A percentile compares a stretch with the other conserved stretches of the same genome.
phyloP scores from a whole-genome alignment of 2,113 vertebrate species.

The Panthera tigris region DNA sequence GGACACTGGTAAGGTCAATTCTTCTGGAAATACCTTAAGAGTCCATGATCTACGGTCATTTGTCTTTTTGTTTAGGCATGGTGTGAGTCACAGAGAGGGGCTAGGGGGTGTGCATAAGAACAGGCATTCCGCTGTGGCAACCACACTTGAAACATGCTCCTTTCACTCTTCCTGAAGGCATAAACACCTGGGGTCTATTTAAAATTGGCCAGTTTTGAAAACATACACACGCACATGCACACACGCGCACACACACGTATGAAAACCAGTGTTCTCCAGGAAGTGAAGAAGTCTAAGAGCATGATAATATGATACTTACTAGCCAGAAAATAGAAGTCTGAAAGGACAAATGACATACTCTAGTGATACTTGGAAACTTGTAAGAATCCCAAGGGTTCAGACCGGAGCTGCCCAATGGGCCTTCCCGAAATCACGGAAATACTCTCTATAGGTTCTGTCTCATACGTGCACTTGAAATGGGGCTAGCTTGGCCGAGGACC shows the following conservation, averaged over 20 bases:
- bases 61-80: neutral
- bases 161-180: neutral
- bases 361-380: neutral
- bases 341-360: neutral
- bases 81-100: neutral
- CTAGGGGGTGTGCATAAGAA: neutral
- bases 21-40: neutral
- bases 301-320: neutral
- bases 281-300: neutral
- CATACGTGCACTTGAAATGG: neutral
- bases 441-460: neutral
- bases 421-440: neutral
- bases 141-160: accelerated
- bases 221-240: neutral
- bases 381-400: neutral
- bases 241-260: neutral
- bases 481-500: neutral
- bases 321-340: neutral
- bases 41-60: neutral
- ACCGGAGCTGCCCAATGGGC: neutral
- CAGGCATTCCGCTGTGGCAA: neutral
- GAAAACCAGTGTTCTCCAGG: neutral
- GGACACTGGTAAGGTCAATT: neutral
- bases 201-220: neutral
- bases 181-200: neutral